Evolutionary conservation across 1,140 invertebrate genomes (phyloP).

Genomic region (Drosophila quadrilineata): DNA sequence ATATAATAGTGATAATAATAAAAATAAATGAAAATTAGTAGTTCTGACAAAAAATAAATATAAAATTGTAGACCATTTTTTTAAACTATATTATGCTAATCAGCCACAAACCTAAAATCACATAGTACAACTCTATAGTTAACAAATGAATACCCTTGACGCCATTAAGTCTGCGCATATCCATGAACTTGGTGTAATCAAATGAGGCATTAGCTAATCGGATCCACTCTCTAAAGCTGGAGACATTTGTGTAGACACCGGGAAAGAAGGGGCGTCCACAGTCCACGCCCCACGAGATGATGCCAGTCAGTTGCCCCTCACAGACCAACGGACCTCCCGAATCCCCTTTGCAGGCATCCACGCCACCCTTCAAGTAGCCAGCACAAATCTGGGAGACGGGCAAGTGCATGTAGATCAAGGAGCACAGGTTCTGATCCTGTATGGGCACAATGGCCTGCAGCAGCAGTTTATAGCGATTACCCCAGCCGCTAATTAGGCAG

Average conservation of each 20-base stretch:
- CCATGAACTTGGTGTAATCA: not conserved
- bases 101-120: too few relatives aligned
- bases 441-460: slow-evolving; percentile 45
- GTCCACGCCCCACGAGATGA: slow-evolving; percentile 81
- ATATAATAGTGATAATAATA: too few relatives aligned
- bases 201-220: not conserved
- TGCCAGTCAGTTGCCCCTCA: slow-evolving; percentile 77
- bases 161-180: not conserved
- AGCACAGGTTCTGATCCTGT: slow-evolving; percentile 19
- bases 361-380: slow-evolving; percentile 49
- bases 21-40: too few relatives aligned
- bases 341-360: slow-evolving; percentile 57
- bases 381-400: slow-evolving; percentile 58
- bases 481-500: slow-evolving; percentile 55
- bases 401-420: slow-evolving; percentile 28
- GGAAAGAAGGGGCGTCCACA: slow-evolving; percentile 80
- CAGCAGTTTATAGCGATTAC: slow-evolving; percentile 20
- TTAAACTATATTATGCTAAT: too few relatives aligned
- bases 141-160: not conserved
- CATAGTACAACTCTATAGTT: not conserved
- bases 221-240: slow-evolving; percentile 20
- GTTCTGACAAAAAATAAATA: too few relatives aligned
- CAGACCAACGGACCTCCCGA: slow-evolving; percentile 44
- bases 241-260: slow-evolving; percentile 77
- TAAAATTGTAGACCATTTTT: too few relatives aligned